Percentiles rank a stretch among this genome's conserved stretches.
Evolutionary conservation across 2,797 vertebrate genomes (phyloP).

Genomic region (Orestias chungarensis): DNA sequence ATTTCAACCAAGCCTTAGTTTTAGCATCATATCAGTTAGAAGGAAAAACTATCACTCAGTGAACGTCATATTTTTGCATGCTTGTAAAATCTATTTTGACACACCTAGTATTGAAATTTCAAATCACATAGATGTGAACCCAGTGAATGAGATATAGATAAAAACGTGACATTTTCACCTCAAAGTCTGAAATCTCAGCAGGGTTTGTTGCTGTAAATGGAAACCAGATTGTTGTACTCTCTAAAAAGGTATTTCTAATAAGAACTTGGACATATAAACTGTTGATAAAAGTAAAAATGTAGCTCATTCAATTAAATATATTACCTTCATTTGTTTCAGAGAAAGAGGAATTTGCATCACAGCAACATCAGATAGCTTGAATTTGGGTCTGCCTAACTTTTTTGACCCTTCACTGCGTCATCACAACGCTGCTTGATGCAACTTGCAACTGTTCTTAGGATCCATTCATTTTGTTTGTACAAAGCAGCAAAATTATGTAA

Average conservation of each 20-base stretch:
- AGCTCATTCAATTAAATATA: too few species aligned
- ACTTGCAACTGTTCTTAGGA: too few species aligned
- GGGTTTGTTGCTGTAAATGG: not conserved
- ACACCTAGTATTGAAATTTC: not conserved
- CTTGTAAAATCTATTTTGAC: not conserved
- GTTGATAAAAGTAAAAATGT: not conserved
- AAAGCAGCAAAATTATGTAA: too few species aligned
- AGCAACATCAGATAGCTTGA: too few species aligned
- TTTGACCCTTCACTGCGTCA: too few species aligned
- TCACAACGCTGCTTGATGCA: too few species aligned
- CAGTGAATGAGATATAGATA: not conserved
- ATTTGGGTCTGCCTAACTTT: too few species aligned
- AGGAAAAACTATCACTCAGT: conserved; percentile 2
- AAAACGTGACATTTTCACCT: not conserved
- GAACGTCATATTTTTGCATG: not conserved
- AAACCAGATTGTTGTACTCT: not conserved
- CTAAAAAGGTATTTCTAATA: not conserved
- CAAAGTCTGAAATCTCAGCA: not conserved
- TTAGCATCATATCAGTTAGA: not conserved
- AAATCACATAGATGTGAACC: not conserved
- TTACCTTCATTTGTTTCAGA: too few species aligned
- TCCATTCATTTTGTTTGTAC: too few species aligned
- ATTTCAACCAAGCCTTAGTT: conserved; percentile 19
- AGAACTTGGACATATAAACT: not conserved
- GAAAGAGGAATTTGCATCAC: too few species aligned